Evolutionary conservation across 1,140 invertebrate species (phyloP), one percentile per base, ranked within the genome.

Genomic region (Ceratosolen fusciceps): DNA sequence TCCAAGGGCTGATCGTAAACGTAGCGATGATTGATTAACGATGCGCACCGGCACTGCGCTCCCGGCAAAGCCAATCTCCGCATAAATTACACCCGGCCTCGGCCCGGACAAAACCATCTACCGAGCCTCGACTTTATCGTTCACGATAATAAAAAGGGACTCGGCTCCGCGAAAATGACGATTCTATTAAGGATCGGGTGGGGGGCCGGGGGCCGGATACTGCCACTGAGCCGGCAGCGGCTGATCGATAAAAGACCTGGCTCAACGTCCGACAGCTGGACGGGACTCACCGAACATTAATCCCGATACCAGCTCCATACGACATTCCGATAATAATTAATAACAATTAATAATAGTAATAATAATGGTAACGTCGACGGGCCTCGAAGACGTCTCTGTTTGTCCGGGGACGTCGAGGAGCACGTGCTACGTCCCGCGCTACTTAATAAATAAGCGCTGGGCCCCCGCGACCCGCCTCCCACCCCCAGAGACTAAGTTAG

Each of bases 151-250:
- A 60, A 65, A 65, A 37, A 37, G n/a, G 7, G 8, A 37, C 31
- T n/a, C n/a, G n/a, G 4, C 19, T n/a, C 58, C 29, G 29, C 34
- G 58, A 34, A 34, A 34, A 9, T 62, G 58, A 62, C 29, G 34
- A 34, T 62, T 62, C 58, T 34, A 62, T 62, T 62, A 34, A 62
- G 58, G 12, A 34, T 62, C n/a, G n/a, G n/a, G n/a, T n/a, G n/a
- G n/a, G n/a, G n/a, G n/a, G n/a, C n/a, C n/a, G n/a, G n/a, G n/a
- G n/a, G n/a, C n/a, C n/a, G n/a, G n/a, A n/a, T n/a, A n/a, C n/a
- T n/a, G n/a, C n/a, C n/a, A n/a, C n/a, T n/a, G n/a, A n/a, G 31
- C 31, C 60, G 10, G 4, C 12, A 26, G 37, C 3, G 26, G n/a
- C 34, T 37, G 60, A 65, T 37, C n/a, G 60, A n/a, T 56, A n/a